Percentiles rank a stretch among this genome's conserved stretches.
These are phyloP conservation scores for Vulpes ferrilata DNA, from an alignment of 2,113 vertebrate species.

Conservation along the genomic window DNA sequence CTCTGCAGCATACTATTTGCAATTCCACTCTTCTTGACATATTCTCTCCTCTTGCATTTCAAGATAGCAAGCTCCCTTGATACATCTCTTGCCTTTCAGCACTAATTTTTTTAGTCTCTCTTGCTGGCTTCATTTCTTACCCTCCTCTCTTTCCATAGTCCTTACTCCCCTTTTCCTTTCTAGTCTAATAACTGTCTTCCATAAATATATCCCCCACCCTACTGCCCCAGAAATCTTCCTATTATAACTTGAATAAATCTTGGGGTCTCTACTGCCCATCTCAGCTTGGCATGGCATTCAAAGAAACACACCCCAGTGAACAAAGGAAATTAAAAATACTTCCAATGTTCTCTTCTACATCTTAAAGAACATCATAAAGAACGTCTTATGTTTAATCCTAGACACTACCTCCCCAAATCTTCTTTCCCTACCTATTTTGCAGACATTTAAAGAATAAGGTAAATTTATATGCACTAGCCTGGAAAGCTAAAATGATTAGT, in stretches of 20 bases:
- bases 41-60: not conserved
- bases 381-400: not conserved
- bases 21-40: not conserved
- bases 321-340: not conserved
- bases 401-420: not conserved
- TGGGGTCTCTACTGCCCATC: not conserved
- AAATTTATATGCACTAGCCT: not conserved
- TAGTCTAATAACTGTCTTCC: not conserved
- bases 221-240: not conserved
- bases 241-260: not conserved
- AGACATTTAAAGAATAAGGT: not conserved
- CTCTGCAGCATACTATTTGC: not conserved
- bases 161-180: not conserved
- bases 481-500: not conserved
- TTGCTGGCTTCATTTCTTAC: not conserved
- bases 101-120: not conserved
- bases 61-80: not conserved
- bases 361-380: not conserved
- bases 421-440: not conserved
- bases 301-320: not conserved
- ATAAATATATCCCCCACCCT: not conserved
- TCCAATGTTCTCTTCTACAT: not conserved
- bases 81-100: not conserved
- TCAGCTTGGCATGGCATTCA: not conserved
- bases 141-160: not conserved